Conservation (phyloP, 2,888 invertebrate genomes). For the Epistrophella euchroma region DNA sequence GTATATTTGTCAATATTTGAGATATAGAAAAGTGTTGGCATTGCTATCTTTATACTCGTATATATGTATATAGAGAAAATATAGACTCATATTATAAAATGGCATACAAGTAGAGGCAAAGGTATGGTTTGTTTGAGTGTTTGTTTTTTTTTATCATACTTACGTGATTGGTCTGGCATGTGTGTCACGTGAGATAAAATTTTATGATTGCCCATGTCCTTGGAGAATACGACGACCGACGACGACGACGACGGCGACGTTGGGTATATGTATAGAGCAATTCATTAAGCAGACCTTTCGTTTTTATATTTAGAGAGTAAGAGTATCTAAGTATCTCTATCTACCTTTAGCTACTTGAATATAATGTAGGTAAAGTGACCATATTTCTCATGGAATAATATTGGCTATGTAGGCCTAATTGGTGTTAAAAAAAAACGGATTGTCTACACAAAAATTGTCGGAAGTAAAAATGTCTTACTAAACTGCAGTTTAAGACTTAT, state of each 20-base stretch:
- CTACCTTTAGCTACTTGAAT: neutral
- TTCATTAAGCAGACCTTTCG: slow-evolving; percentile 59
- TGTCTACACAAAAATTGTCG: neutral
- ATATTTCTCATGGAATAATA: neutral
- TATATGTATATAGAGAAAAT: neutral
- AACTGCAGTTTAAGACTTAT: too few relatives aligned
- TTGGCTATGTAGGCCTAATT: neutral
- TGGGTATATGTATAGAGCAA: slow-evolving; percentile 32
- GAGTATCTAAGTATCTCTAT: too few relatives aligned
- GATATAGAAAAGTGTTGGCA: slow-evolving; percentile 43
- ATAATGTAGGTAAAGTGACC: neutral
- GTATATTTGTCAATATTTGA: slow-evolving; percentile 59
- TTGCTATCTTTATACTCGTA: slow-evolving; percentile 36
- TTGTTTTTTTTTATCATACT: slow-evolving; percentile 40
- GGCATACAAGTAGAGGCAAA: slow-evolving; percentile 44
- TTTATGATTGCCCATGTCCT: slow-evolving; percentile 59
- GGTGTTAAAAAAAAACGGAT: neutral
- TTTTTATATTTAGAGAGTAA: slow-evolving; percentile 14
- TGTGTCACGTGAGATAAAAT: slow-evolving; percentile 55
- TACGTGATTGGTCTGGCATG: slow-evolving; percentile 46
- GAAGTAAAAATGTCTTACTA: too few relatives aligned
- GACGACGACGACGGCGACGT: neutral
- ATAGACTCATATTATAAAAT: slow-evolving; percentile 50
- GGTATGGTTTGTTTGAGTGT: slow-evolving; percentile 41
- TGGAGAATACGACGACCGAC: neutral